phyloP scores from a whole-genome alignment of 2,797 vertebrate species.

The Pipistrellus pygmaeus region DNA sequence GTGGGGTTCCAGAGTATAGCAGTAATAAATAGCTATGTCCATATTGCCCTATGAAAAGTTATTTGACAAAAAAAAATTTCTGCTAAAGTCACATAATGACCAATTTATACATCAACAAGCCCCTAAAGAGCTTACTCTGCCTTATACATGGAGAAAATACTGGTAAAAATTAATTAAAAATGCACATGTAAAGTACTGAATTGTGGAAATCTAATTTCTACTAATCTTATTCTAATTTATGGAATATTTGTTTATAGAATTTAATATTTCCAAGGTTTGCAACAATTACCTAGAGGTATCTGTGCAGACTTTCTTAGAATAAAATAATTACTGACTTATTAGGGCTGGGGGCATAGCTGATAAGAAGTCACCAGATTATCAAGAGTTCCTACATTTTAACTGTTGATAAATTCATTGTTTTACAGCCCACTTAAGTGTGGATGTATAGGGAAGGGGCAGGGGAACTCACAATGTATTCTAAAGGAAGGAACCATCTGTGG shows the following conservation, averaged over 20 bases:
- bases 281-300: not conserved
- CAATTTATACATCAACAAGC: constrained; percentile 12
- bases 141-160: not conserved
- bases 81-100: not conserved
- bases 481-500: constrained; percentile 57
- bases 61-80: not conserved
- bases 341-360: not conserved
- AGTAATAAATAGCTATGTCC: not conserved
- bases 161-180: constrained; percentile 49
- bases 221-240: constrained; percentile 43
- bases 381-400: constrained; percentile 25
- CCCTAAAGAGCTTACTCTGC: not conserved
- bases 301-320: not conserved
- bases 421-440: not conserved
- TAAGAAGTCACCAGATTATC: not conserved
- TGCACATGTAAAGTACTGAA: not conserved
- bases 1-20: not conserved
- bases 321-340: not conserved
- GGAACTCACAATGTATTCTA: not conserved
- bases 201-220: constrained; percentile 33
- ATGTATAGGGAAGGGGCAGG: not conserved
- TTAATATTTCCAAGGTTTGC: not conserved
- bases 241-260: constrained; percentile 28
- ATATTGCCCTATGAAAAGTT: not conserved
- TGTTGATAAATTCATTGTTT: not conserved